These are phyloP conservation scores for Cepphus grylle DNA, from an alignment of 2,113 vertebrate species.

Conservation along the genomic window DNA sequence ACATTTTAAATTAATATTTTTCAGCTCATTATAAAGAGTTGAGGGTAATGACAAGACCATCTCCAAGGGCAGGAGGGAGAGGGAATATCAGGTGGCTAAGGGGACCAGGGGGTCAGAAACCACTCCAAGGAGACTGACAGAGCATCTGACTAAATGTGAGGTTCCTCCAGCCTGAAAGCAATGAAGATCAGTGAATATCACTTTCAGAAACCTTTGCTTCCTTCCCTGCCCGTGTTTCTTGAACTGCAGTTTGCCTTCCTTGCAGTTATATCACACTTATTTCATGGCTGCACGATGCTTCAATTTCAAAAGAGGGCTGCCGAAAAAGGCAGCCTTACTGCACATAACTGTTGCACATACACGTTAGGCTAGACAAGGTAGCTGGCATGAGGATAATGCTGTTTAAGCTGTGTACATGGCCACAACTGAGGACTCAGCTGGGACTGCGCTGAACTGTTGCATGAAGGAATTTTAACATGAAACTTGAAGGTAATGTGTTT, in stretches of 20 bases:
- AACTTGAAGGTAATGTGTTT: neutral
- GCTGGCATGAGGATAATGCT: neutral
- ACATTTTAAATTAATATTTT: neutral
- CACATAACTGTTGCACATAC: neutral
- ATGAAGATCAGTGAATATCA: neutral
- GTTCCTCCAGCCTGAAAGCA: neutral
- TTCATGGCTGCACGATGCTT: neutral
- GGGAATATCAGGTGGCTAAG: neutral
- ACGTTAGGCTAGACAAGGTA: neutral
- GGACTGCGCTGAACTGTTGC: neutral
- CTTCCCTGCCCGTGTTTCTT: neutral
- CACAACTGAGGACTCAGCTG: neutral
- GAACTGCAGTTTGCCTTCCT: neutral
- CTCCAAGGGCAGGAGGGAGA: neutral
- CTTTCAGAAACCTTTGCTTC: neutral
- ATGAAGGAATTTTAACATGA: neutral
- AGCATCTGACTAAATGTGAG: neutral
- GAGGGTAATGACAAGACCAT: neutral
- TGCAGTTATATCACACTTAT: neutral
- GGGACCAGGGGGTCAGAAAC: neutral
- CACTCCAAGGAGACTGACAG: neutral
- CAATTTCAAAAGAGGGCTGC: neutral
- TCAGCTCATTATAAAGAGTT: neutral
- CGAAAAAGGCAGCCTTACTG: neutral
- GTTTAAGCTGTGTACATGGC: neutral